Evolutionary conservation across 2,888 invertebrate genomes (phyloP).

Genomic region (Dicycla oo): DNA sequence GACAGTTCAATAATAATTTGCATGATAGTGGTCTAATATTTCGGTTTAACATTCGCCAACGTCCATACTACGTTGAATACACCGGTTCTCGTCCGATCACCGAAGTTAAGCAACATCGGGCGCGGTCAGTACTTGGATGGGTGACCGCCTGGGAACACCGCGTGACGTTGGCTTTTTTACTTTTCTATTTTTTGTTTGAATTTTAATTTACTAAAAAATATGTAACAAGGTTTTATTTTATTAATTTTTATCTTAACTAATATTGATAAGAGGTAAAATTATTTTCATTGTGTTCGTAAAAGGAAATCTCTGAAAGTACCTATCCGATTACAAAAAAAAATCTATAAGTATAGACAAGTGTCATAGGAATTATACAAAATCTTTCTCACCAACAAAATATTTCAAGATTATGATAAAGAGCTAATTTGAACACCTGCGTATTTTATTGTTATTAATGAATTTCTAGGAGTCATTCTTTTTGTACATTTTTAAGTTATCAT

Average conservation of each 20-base stretch:
- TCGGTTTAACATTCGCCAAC: conserved; percentile 28
- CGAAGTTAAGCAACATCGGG: conserved; percentile 88
- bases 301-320: neutral
- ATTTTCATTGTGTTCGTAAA: neutral
- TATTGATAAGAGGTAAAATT: neutral
- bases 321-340: neutral
- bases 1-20: neutral
- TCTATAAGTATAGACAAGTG: too few relatives aligned
- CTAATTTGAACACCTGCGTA: too few relatives aligned
- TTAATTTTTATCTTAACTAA: neutral
- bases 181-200: neutral
- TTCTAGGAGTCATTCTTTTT: too few relatives aligned
- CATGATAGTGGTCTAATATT: neutral
- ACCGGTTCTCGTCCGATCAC: conserved; percentile 89
- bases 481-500: too few relatives aligned
- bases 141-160: conserved; percentile 87
- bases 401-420: too few relatives aligned
- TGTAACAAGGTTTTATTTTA: neutral
- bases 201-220: neutral
- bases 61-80: conserved; percentile 86
- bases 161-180: conserved; percentile 82
- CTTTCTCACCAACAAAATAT: too few relatives aligned
- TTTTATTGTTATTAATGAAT: too few relatives aligned
- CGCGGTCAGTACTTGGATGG: conserved; percentile 89
- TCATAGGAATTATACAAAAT: too few relatives aligned